Evolutionary conservation across 2,113 vertebrate species (phyloP).

Genomic region (Gnathonemus longibarbis): DNA sequence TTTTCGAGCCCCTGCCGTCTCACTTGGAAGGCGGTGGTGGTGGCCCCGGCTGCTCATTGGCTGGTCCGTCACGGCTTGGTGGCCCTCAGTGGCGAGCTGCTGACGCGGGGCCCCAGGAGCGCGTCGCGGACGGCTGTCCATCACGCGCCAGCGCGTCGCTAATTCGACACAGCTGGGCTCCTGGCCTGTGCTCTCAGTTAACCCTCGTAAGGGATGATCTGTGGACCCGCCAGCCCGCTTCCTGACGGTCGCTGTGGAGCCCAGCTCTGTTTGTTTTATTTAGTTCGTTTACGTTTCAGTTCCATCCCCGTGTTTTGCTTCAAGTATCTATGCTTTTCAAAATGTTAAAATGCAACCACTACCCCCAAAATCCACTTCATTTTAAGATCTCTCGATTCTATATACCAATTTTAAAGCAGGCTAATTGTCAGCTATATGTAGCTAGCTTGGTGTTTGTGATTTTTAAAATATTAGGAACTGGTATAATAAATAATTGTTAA

Average conservation of each 20-base stretch:
- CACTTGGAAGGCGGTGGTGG: neutral
- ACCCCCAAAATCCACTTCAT: neutral
- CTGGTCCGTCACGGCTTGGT: neutral
- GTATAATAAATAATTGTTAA: neutral
- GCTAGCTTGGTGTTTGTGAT: neutral
- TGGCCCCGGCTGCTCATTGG: neutral
- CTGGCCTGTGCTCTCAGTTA: neutral
- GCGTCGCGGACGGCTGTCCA: neutral
- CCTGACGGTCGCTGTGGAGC: neutral
- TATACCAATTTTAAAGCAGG: neutral
- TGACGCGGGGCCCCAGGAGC: neutral
- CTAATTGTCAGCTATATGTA: neutral
- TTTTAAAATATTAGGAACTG: neutral
- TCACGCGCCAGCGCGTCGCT: neutral
- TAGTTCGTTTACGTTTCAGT: neutral
- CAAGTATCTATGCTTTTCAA: neutral
- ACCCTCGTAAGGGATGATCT: neutral
- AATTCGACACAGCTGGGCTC: conserved; percentile 3
- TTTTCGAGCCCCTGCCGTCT: neutral
- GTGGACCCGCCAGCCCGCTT: neutral
- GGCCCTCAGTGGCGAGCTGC: neutral
- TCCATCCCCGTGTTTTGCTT: neutral
- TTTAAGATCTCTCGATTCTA: neutral
- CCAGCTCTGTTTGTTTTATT: neutral
- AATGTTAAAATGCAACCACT: neutral